phyloP scores from a whole-genome alignment of 2,888 invertebrate species.

The Leistus spinibarbis region DNA sequence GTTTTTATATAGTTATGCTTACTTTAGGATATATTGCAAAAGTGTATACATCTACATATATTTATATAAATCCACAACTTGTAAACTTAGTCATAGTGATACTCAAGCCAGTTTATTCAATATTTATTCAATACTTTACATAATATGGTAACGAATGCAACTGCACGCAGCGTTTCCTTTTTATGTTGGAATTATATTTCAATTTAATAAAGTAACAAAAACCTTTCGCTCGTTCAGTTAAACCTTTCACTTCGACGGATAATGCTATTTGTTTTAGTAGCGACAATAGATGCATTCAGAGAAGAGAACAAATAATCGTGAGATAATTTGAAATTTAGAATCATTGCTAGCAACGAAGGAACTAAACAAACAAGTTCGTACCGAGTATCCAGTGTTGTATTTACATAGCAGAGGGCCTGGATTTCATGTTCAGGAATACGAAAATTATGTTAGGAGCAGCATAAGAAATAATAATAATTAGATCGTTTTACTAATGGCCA shows the following conservation, averaged over 20 bases:
- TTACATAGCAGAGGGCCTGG: background rate
- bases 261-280: background rate
- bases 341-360: background rate
- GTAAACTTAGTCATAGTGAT: background rate
- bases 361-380: background rate
- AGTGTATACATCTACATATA: background rate
- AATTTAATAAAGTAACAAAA: background rate
- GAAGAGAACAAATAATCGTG: background rate
- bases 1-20: too few relatives aligned
- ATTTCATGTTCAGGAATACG: background rate
- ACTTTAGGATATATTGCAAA: background rate
- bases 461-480: background rate
- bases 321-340: background rate
- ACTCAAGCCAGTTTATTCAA: background rate
- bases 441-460: background rate
- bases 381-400: background rate
- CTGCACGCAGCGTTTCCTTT: background rate
- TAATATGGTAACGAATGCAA: background rate
- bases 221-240: background rate
- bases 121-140: background rate
- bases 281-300: background rate
- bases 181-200: background rate
- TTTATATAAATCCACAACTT: background rate
- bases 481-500: background rate
- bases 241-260: background rate